These are phyloP conservation scores for Phodopus roborovskii DNA, from an alignment of 2,113 vertebrate species.

Conservation along the genomic window DNA sequence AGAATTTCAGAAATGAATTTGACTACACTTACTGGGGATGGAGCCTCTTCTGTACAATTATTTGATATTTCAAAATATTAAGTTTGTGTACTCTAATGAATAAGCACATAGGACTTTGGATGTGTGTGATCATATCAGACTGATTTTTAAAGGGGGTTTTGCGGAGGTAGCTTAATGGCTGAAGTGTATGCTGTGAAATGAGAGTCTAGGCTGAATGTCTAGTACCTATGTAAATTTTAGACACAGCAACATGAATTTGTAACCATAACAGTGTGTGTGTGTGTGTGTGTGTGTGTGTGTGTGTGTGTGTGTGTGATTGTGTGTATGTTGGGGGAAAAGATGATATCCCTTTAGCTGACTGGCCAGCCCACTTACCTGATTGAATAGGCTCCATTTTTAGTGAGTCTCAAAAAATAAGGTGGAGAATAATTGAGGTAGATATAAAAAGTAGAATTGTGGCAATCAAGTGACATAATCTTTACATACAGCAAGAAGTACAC, in stretches of 20 bases:
- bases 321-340: neutral
- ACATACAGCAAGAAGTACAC: neutral
- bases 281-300: no score
- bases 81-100: neutral
- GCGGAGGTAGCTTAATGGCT: neutral
- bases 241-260: neutral
- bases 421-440: no score
- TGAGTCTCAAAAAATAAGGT: neutral
- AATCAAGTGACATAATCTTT: neutral
- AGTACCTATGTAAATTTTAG: neutral
- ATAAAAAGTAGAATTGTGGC: neutral
- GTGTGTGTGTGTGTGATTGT: neutral
- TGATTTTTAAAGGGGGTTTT: neutral
- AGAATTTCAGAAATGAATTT: neutral
- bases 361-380: neutral
- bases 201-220: neutral
- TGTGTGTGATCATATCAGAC: neutral
- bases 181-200: neutral
- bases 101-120: neutral
- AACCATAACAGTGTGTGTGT: neutral
- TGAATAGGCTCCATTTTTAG: neutral
- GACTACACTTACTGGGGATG: neutral
- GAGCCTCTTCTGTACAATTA: neutral
- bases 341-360: neutral
- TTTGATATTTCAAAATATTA: conserved; percentile 3